Base-by-base conservation (phyloP, 1,140 invertebrate species). In the Ceratosolen solmsi region DNA sequence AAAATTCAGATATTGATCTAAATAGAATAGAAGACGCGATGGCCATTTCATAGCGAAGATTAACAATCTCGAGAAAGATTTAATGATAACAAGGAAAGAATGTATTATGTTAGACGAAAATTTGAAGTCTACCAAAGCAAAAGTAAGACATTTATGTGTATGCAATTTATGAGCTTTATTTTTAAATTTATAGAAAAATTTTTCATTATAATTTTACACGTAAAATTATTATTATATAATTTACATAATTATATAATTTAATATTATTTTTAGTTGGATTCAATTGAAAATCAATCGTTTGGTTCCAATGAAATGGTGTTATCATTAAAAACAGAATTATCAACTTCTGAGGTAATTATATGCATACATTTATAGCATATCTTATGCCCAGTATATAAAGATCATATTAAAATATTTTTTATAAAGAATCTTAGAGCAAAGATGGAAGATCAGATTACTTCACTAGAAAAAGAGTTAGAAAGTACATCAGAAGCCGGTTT, bases 261-360 rank as follows among this genome's bases (percentile, higher is more conserved):
- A 7, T 7, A 46, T 7, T 46, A 63, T 84, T 85, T 85, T 88
- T 80, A 92, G 90, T 87, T 91, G 82, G 87, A 84, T 79, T 89
- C 87, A 60, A 94, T 94, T 82, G 94, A 95, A 90, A 93, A 94
- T 86, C 94, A 93, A 87, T 94, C 94, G 8, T 94, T 94, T 89
- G 94, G 94, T 9, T 94, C 94, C 85, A 94, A 95, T 84, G 95
- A 95, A 87, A 94, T 95, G 93, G 94, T 92, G 46, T 76, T 81
- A 36, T 89, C 89, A 38, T 84, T 92, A 74, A 91, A 89, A 84
- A n/a, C 82, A 25, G 89, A 92, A 54, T 84, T 92, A 58, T 87
- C 88, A 87, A 75, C 68, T 27, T 85, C 85, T 56, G 87, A 91
- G 84, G 91, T 91, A 86, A 84, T 82, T 83, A 46, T 8, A 36